These are phyloP conservation scores for Drosophila paramelanica DNA, from an alignment of 2,888 invertebrate genomes.

Conservation along the genomic window DNA sequence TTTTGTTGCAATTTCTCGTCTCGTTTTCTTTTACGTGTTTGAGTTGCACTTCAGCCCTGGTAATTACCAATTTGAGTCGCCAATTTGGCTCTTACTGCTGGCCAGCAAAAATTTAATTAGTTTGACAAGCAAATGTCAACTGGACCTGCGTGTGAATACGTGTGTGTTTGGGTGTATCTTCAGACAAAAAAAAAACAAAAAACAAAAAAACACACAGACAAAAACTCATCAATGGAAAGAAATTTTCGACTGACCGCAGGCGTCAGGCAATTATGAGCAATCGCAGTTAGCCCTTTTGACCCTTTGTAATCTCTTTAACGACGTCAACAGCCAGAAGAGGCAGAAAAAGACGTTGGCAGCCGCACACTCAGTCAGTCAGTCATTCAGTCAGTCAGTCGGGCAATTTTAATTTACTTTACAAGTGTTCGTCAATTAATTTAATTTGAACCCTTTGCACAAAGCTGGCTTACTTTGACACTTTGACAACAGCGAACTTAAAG, in stretches of 20 bases:
- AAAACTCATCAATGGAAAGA: constrained; percentile 29
- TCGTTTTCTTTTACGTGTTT: constrained; percentile 69
- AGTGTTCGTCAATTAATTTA: constrained; percentile 77
- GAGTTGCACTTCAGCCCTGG: constrained; percentile 76
- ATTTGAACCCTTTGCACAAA: constrained; percentile 68
- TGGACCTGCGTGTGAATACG: constrained; percentile 10
- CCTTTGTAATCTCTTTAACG: constrained; percentile 73
- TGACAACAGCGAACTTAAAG: constrained; percentile 53
- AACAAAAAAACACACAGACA: constrained; percentile 2
- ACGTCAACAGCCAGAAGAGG: constrained; percentile 35
- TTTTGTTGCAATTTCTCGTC: constrained; percentile 1
- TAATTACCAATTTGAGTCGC: constrained; percentile 82
- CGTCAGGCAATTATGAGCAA: constrained; percentile 73
- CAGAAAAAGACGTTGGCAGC: not conserved
- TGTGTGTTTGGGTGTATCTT: constrained; percentile 2
- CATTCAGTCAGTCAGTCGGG: constrained; percentile 29
- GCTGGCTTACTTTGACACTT: constrained; percentile 77
- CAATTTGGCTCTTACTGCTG: constrained; percentile 67
- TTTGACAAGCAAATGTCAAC: constrained; percentile 73
- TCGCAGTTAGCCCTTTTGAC: constrained; percentile 73
- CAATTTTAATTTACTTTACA: constrained; percentile 75
- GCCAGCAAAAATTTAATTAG: constrained; percentile 76
- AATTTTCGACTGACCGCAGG: constrained; percentile 56
- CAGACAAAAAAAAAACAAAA: constrained; percentile 5
- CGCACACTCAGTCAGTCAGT: constrained; percentile 8